Conservation (phyloP, 2,113 vertebrate species). For the Australoheros scitulus region DNA sequence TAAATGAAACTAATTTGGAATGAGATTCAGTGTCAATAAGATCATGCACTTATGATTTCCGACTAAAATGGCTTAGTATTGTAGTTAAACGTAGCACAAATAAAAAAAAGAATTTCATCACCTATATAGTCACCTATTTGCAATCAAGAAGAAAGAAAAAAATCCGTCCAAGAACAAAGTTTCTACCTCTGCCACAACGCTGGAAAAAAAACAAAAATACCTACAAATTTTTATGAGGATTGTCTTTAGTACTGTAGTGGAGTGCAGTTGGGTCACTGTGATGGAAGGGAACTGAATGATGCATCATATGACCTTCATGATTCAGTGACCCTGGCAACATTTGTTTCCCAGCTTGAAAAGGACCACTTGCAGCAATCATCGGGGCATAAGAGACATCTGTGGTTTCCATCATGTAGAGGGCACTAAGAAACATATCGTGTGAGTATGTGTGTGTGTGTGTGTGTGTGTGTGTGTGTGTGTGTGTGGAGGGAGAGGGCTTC, state of each 20-base stretch:
- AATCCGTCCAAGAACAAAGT: not conserved
- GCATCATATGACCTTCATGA: conserved; percentile 58
- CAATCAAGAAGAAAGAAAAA: not conserved
- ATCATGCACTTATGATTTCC: not conserved
- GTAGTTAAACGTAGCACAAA: not conserved
- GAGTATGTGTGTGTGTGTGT: not conserved
- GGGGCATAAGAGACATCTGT: conserved; percentile 40
- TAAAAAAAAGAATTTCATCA: not conserved
- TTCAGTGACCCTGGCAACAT: conserved; percentile 45
- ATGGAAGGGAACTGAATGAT: conserved; percentile 31
- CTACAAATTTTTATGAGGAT: not conserved
- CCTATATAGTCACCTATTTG: too few relatives aligned
- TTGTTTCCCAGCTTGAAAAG: conserved; percentile 59
- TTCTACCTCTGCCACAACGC: not conserved
- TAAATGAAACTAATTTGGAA: not conserved
- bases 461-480: not conserved
- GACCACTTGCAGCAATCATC: conserved; percentile 24
- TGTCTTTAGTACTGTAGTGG: not conserved
- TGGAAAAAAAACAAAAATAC: not conserved
- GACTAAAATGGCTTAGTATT: not conserved
- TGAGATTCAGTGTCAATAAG: not conserved
- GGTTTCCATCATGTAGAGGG: conserved; percentile 32
- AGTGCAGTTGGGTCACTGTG: not conserved
- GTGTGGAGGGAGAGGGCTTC: not conserved
- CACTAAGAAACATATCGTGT: conserved; percentile 21